Conservation (phyloP, 2,888 invertebrate genomes). For the Boloria selene region DNA sequence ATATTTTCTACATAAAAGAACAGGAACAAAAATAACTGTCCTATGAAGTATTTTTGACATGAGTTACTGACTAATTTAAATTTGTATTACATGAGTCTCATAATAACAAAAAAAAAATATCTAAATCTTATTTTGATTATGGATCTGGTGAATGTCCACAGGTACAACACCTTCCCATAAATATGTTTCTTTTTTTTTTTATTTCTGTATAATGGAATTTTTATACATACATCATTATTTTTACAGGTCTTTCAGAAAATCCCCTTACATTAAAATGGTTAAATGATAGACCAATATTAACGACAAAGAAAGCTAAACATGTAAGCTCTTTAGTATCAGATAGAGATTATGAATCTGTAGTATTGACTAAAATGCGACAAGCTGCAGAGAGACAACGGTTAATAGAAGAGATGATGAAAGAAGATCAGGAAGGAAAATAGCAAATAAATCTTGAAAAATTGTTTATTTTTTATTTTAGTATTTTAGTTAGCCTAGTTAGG, state of each 20-base stretch:
- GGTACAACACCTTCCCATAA: no score
- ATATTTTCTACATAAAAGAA: no score
- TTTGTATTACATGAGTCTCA: no score
- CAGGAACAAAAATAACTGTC: no score
- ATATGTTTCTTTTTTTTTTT: no score
- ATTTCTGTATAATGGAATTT: no score
- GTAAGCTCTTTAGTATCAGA: constrained; percentile 78
- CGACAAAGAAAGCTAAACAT: constrained; percentile 56
- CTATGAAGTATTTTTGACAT: no score
- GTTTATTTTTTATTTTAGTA: neutral
- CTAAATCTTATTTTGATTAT: no score
- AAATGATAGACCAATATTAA: constrained; percentile 73
- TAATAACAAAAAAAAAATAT: no score
- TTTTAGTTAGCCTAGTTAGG: no score
- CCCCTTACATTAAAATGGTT: constrained; percentile 89
- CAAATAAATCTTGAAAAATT: constrained; percentile 15
- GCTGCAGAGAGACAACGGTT: constrained; percentile 92
- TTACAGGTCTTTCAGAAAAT: constrained; percentile 84
- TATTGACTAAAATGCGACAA: constrained; percentile 90
- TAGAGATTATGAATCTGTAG: constrained; percentile 91
- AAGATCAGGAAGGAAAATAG: constrained; percentile 63
- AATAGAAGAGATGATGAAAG: constrained; percentile 86
- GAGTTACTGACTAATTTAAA: no score
- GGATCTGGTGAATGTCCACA: no score
- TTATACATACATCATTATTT: neutral